Evolutionary conservation across 2,113 vertebrate genomes (phyloP).

Genomic region (Xiphias gladius): DNA sequence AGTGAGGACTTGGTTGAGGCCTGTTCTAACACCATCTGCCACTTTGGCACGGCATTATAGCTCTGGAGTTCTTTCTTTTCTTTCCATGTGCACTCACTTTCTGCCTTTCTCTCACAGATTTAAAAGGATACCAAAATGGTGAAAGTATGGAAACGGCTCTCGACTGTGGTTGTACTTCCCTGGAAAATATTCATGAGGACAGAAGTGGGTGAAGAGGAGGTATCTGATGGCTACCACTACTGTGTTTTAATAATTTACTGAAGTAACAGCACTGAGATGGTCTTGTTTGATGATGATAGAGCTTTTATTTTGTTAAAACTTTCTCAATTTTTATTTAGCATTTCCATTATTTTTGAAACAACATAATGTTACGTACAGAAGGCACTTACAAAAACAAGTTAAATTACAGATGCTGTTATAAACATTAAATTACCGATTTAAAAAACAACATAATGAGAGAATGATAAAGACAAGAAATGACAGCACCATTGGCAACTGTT

Average conservation of each 20-base stretch:
- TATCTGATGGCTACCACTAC: not conserved
- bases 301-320: slow-evolving; percentile 73
- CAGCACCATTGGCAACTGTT: slow-evolving; percentile 84
- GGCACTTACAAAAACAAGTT: slow-evolving; percentile 95
- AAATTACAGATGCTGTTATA: slow-evolving; percentile 82
- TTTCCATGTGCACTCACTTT: slow-evolving; percentile 28
- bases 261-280: not conserved
- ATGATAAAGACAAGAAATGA: slow-evolving; percentile 74
- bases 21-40: slow-evolving; percentile 66
- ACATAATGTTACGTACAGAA: slow-evolving; percentile 91
- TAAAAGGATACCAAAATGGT: slow-evolving; percentile 3
- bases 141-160: slow-evolving; percentile 32
- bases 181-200: slow-evolving; percentile 8
- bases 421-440: slow-evolving; percentile 82
- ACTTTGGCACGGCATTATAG: slow-evolving; percentile 28
- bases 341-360: slow-evolving; percentile 78
- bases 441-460: slow-evolving; percentile 74
- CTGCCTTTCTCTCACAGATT: slow-evolving; percentile 15
- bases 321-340: slow-evolving; percentile 59
- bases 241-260: not conserved
- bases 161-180: not conserved
- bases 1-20: slow-evolving; percentile 44
- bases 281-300: slow-evolving; percentile 44
- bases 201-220: not conserved
- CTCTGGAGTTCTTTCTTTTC: slow-evolving; percentile 25